Conservation (phyloP, 92 coral and sea anemone genomes). For the Montipora capitata region DNA sequence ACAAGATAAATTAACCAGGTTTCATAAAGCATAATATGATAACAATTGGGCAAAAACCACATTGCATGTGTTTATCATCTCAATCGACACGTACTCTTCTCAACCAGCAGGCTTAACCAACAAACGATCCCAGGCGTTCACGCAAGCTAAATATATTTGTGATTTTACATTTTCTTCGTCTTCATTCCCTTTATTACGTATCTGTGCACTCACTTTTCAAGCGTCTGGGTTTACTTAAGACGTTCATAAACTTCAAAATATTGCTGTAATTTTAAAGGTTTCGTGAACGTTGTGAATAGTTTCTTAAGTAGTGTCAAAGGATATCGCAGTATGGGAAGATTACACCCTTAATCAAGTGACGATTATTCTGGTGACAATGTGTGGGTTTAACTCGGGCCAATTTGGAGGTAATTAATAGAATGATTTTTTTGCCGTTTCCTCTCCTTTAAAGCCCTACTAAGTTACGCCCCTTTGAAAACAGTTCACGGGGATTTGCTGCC, state of each 20-base stretch:
- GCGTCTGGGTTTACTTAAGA: neutral
- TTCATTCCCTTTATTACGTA: neutral
- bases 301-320: neutral
- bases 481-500: slow-evolving; percentile 18
- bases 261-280: neutral
- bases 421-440: neutral
- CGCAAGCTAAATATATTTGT: slow-evolving; percentile 17
- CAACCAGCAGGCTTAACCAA: neutral
- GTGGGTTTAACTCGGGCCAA: slow-evolving; percentile 10
- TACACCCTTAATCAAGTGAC: slow-evolving; percentile 27
- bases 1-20: neutral
- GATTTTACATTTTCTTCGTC: neutral
- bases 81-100: neutral
- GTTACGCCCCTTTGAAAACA: slow-evolving; percentile 37
- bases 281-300: slow-evolving; percentile 11
- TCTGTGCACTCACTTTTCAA: no score
- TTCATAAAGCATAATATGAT: neutral
- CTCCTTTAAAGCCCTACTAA: neutral
- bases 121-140: neutral
- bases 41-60: neutral
- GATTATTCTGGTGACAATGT: neutral
- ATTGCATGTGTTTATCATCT: slow-evolving; percentile 23
- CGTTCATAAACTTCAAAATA: neutral
- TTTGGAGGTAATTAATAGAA: slow-evolving; percentile 39
- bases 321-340: neutral